These are phyloP conservation scores for Leontocebus nigricollis DNA, from an alignment of 2,797 vertebrate genomes.

Conservation along the genomic window DNA sequence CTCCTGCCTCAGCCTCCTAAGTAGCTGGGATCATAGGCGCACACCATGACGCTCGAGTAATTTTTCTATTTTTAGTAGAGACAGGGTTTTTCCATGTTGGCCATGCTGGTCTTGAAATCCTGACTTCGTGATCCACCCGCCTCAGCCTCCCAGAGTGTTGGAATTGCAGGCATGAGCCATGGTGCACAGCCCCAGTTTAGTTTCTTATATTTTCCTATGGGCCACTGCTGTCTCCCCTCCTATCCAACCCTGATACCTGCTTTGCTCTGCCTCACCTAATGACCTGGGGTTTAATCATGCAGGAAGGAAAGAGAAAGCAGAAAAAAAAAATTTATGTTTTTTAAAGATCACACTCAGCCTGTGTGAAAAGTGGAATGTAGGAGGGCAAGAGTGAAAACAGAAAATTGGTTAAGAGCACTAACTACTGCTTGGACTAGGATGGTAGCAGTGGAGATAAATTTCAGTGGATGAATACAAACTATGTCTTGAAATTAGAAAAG, in stretches of 20 bases:
- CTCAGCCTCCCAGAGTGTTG: no score
- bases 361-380: neutral
- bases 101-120: no score
- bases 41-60: accelerated
- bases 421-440: neutral
- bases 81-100: no score
- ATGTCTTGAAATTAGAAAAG: neutral
- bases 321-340: neutral
- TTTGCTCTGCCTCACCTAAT: neutral
- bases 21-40: no score
- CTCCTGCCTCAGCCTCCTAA: no score
- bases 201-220: no score
- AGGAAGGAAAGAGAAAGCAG: neutral
- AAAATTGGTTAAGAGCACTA: neutral
- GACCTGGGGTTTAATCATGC: neutral
- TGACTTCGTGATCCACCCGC: no score
- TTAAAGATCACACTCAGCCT: neutral
- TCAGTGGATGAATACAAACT: neutral
- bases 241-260: neutral
- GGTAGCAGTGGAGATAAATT: neutral
- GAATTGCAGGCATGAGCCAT: no score
- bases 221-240: neutral
- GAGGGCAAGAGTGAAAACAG: neutral
- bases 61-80: no score
- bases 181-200: no score